Conservation (phyloP, 2,797 vertebrate genomes). For the Sebastes hubbsi region DNA sequence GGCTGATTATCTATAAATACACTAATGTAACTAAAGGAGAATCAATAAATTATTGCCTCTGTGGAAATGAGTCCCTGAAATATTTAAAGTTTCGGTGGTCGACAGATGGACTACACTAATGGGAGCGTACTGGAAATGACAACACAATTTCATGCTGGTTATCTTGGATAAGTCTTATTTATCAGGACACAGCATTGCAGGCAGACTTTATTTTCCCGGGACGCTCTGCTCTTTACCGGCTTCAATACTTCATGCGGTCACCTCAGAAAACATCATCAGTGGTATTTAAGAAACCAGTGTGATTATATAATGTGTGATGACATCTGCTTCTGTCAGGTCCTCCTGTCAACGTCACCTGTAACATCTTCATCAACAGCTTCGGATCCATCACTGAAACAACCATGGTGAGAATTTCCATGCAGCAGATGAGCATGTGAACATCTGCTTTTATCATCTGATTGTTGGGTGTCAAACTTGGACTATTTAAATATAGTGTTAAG, state of each 20-base stretch:
- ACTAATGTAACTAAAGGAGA: constrained; percentile 73
- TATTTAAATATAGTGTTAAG: not conserved
- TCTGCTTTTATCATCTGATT: not conserved
- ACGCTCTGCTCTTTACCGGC: not conserved
- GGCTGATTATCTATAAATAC: constrained; percentile 79
- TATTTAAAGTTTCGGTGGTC: constrained; percentile 64
- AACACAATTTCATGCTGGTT: constrained; percentile 49
- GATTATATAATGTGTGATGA: constrained; percentile 13
- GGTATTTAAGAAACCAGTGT: constrained; percentile 7
- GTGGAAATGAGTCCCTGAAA: constrained; percentile 63
- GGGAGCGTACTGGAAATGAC: constrained; percentile 58
- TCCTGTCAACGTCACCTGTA: constrained; percentile 95
- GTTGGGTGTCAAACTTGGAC: not conserved
- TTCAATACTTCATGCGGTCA: constrained; percentile 10
- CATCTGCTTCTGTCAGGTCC: constrained; percentile 83
- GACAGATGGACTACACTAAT: constrained; percentile 55
- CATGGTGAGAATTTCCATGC: constrained; percentile 87
- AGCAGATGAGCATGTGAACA: not conserved
- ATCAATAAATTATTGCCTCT: constrained; percentile 81
- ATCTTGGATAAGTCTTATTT: constrained; percentile 20
- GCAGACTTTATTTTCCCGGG: constrained; percentile 26
- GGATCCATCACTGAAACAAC: constrained; percentile 96
- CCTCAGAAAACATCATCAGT: constrained; percentile 7
- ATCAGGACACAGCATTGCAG: constrained; percentile 3
- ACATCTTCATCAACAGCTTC: constrained; percentile 98